Conservation (phyloP, 2,797 vertebrate genomes). For the Myripristis murdjan region DNA sequence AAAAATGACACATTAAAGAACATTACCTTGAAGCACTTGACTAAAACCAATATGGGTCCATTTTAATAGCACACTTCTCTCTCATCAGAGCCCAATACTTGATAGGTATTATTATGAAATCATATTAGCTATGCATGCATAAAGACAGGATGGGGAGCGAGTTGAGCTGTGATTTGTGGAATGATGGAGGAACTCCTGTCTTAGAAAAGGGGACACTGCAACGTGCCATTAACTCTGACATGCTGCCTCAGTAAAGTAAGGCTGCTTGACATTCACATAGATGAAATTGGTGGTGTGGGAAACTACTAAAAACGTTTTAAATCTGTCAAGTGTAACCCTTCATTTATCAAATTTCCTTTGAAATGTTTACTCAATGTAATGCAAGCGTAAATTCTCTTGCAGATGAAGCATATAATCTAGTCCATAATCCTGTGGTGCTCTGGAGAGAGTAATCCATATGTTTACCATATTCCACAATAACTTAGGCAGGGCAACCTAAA, state of each 20-base stretch:
- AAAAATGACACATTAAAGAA: conserved; percentile 79
- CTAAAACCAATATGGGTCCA: conserved; percentile 74
- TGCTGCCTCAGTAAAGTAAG: conserved; percentile 21
- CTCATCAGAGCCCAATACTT: conserved; percentile 68
- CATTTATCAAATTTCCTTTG: conserved; percentile 52
- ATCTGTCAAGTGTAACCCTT: conserved; percentile 43
- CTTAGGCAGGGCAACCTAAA: conserved; percentile 8
- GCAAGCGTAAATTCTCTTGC: conserved; percentile 12
- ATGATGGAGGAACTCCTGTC: conserved; percentile 53
- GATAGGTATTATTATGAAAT: conserved; percentile 77
- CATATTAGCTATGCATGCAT: conserved; percentile 61
- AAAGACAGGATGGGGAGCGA: conserved; percentile 42
- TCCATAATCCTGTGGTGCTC: conserved; percentile 21
- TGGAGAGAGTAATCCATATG: conserved; percentile 47
- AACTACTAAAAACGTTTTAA: conserved; percentile 38
- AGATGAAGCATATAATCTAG: conserved; percentile 23
- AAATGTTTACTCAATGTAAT: conserved; percentile 30
- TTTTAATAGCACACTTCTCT: conserved; percentile 72
- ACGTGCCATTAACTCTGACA: conserved; percentile 30
- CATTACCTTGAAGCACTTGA: conserved; percentile 74
- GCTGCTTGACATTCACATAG: conserved; percentile 43
- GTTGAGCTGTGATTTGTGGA: neutral
- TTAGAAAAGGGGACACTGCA: conserved; percentile 41
- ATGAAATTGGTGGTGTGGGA: conserved; percentile 28
- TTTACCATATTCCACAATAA: neutral